phyloP scores from a whole-genome alignment of 2,113 vertebrate genomes.

The Dendropsophus ebraccatus region DNA sequence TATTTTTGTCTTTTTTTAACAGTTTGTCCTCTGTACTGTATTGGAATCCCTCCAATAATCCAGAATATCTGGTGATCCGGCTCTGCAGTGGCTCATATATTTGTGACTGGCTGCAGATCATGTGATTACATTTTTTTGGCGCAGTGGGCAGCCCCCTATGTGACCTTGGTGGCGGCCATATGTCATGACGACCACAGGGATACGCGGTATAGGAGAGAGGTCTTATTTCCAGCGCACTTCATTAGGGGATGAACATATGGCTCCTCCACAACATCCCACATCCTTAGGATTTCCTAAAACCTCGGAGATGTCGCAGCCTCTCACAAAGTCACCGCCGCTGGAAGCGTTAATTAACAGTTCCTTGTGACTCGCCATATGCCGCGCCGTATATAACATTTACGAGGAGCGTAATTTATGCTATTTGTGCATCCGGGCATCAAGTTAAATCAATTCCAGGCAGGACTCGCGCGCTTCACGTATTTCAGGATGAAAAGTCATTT shows the following conservation, averaged over 20 bases:
- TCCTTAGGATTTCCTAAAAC: constrained; percentile 7
- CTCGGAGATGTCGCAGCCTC: constrained; percentile 15
- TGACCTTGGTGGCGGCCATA: neutral
- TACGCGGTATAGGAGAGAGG: neutral
- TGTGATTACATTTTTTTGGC: too few relatives aligned
- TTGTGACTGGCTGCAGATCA: too few relatives aligned
- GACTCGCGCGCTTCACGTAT: constrained; percentile 21
- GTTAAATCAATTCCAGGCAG: constrained; percentile 40
- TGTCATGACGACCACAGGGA: neutral
- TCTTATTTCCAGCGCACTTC: neutral
- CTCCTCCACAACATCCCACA: neutral
- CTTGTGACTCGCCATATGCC: constrained; percentile 56
- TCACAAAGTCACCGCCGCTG: constrained; percentile 33
- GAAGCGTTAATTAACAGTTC: constrained; percentile 52
- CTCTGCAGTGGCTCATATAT: too few relatives aligned
- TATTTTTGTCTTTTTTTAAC: too few relatives aligned
- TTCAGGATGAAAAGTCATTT: constrained; percentile 9
- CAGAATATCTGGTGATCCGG: too few relatives aligned
- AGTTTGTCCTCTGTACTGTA: too few relatives aligned
- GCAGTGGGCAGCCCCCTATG: too few relatives aligned
- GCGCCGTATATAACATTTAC: constrained; percentile 52
- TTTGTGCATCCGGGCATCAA: constrained; percentile 50
- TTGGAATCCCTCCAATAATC: too few relatives aligned
- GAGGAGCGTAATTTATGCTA: constrained; percentile 55
- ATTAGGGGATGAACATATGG: constrained; percentile 19